These are phyloP conservation scores for Aplidium turbinatum DNA, from an alignment of 23 tunicate genomes.

Conservation along the genomic window DNA sequence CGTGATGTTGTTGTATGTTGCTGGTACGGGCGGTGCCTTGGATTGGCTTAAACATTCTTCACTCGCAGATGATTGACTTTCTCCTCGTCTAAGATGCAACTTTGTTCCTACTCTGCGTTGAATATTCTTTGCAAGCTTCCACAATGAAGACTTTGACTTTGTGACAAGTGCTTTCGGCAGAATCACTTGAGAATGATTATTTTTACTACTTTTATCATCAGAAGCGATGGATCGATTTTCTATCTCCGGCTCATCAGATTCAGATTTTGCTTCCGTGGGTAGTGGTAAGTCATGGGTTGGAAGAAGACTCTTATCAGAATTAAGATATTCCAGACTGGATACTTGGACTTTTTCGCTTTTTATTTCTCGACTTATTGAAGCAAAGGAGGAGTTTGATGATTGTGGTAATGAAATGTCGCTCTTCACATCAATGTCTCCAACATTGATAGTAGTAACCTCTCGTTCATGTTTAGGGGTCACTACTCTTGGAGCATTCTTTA, in stretches of 20 bases:
- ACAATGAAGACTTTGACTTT: slow-evolving; percentile 45
- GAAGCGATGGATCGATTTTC: not conserved
- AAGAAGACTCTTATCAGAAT: not conserved
- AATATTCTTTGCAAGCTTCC: slow-evolving; percentile 61
- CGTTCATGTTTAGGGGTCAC: not conserved
- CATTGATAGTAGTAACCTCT: slow-evolving; percentile 51
- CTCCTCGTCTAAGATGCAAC: slow-evolving; percentile 44
- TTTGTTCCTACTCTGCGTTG: slow-evolving; percentile 59
- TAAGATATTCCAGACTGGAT: not conserved
- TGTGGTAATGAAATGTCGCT: slow-evolving; percentile 6
- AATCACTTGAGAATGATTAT: not conserved
- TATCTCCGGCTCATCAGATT: not conserved
- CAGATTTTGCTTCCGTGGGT: not conserved
- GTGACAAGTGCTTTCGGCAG: not conserved
- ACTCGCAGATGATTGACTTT: slow-evolving; percentile 22
- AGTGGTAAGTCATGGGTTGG: not conserved
- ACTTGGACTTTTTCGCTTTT: no score
- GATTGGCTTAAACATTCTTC: no score
- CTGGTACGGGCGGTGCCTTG: no score
- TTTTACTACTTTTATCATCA: not conserved
- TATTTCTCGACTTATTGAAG: no score
- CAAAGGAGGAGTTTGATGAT: not conserved
- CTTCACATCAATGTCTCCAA: slow-evolving; percentile 51
- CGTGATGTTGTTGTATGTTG: no score
- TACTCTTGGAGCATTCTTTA: not conserved